Evolutionary conservation across 2,888 invertebrate genomes (phyloP), one percentile per base, ranked within the genome.

Genomic region (Amphipoea lucens): DNA sequence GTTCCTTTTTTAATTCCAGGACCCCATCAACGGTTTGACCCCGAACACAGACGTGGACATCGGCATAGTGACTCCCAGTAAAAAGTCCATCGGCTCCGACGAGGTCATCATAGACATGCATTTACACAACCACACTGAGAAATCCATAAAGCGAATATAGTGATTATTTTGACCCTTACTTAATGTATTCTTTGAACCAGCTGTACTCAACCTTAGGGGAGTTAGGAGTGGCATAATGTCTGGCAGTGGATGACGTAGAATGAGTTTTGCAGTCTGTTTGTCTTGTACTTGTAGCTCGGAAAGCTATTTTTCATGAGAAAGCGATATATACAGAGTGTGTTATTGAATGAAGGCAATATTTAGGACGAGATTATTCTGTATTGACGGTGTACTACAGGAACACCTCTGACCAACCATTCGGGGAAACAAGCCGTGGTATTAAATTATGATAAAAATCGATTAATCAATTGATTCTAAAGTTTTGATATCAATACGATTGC

Each of bases 71-170:
- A 95, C 95, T 2, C 94, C 95, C 0, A 97, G 96, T 79, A 96
- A 96, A 86, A 97, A 97, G 90, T 97, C 97, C 23, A 91, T 97
- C 71, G 90, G 91, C 0, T 97, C 97, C 20, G 97, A 97, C 88
- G 97, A 97, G 78, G 97, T 97, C 78, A 97, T 97, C 80, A 97
- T 97, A 79, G 97, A 97, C 85, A 97, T 97, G 97, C 97, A 96
- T 95, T 95, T 96, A 94, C 91, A 94, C 81, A 94, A 93, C 79
- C 88, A 92, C 68, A 89, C 91, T 78, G 86, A 90, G 12, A 81
- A 81, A 63, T 84, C 92, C 74, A 87, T 91, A 54, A 91, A 93
- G 78, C 90, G 93, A 88, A 93, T 94, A 90, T 95, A 95, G 93
- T 91, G 85, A 73, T 63, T 76, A 79, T 79, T 86, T 67, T 60